phyloP scores from a whole-genome alignment of 1,140 invertebrate species.

The Calliphora vicina region DNA sequence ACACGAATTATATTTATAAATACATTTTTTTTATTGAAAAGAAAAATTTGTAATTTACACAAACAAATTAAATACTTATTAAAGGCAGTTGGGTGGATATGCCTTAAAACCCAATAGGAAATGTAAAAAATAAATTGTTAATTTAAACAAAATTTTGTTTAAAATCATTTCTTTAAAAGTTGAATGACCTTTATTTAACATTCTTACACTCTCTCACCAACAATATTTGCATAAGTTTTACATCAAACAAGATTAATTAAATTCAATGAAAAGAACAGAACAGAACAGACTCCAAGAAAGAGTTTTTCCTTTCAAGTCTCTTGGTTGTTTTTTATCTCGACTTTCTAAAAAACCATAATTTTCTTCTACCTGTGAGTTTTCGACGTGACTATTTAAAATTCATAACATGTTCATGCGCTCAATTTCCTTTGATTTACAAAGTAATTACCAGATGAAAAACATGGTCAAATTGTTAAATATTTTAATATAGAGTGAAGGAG shows the following conservation, averaged over 20 bases:
- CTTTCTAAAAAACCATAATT: not conserved
- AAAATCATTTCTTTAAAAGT: too few relatives aligned
- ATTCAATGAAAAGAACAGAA: not conserved
- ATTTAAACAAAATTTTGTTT: too few relatives aligned
- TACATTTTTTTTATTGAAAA: too few relatives aligned
- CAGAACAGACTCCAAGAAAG: not conserved
- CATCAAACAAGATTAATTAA: not conserved
- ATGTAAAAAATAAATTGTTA: too few relatives aligned
- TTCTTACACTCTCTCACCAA: too few relatives aligned
- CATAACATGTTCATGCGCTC: constrained; percentile 59
- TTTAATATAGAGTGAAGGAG: not conserved
- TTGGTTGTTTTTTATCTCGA: too few relatives aligned
- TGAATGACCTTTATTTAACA: too few relatives aligned
- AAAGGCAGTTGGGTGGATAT: too few relatives aligned
- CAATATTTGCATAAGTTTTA: too few relatives aligned
- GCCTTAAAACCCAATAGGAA: too few relatives aligned
- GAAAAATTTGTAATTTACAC: too few relatives aligned
- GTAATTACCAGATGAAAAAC: constrained; percentile 50
- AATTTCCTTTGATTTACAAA: constrained; percentile 60
- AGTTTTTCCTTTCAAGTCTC: not conserved
- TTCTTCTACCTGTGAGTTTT: not conserved
- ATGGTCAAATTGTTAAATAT: not conserved
- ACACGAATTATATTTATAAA: not conserved
- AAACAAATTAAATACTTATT: too few relatives aligned
- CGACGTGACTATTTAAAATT: constrained; percentile 52